Base-by-base conservation (phyloP, 2,888 invertebrate genomes). In the Brachylomia viminalis region DNA sequence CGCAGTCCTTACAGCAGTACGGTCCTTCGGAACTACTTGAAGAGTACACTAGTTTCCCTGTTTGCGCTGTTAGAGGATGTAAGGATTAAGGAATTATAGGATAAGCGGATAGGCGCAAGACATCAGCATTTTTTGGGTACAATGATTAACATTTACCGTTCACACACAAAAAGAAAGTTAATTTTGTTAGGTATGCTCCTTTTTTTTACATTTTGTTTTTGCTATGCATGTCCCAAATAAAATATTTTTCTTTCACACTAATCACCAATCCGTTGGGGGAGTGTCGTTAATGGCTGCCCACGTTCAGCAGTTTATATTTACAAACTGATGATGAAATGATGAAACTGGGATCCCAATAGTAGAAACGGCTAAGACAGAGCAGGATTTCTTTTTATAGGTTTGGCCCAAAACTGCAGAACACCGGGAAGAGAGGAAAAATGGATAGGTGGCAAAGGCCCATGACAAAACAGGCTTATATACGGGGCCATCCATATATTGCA, bases 31-130 rank as follows among this genome's bases (percentile, higher is more conserved):
- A 68, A 27, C 68, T 42, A 52, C 38, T 27, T 52, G 72, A 68
- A 68, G 68, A 52, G 23, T 30, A 72, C 33, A 38, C 47, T 23
- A 69, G 64, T 62, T 69, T 30, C 1, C 20, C 33, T 59, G 70
- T 33, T 33, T 27, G 33, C 42, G 42, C 7, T 11, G 42, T 23
- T 69, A 38, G 42, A 11, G 23, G 30, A 23, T 52, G 52, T 68
- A 23, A 27, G 23, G 17, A 17, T 23, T 33, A 59, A 23, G 61
- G 38, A 62, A 38, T 62, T 47, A 58, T 47, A 7, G 33, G 33
- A 2, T 71, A 67, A n/a, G 30, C 23, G 33, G 45, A 72, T 42
- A 13, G 17, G 30, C 6, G 2, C 11, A 38, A 38, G n/a, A 7
- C 2, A 33, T 45, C 23, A 15, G 58, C 23, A 30, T 42, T 11